Base-by-base conservation (phyloP, 2,888 invertebrate species). In the Platerodrilus igneus region DNA sequence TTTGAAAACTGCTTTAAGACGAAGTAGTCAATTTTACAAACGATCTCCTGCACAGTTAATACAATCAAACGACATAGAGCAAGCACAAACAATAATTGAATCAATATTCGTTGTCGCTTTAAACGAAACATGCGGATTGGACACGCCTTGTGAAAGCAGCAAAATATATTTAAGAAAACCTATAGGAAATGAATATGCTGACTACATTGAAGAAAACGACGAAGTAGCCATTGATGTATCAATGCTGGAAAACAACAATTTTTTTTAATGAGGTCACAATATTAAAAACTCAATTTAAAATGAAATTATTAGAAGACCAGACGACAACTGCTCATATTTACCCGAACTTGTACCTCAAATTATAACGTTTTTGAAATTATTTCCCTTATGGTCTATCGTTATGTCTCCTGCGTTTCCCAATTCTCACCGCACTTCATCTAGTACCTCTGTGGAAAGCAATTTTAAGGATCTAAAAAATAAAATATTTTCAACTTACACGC, bases 391-490 rank as follows among this genome's bases (percentile, higher is more conserved):
- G 37, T 33, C 41, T 11, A 17, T 19, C 6, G 16, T 47, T 17
- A 47, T 46, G 45, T 15, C 11, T n/a, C n/a, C n/a, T n/a, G n/a
- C 33, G 1, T 48, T 44, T 36, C 22, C 16, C 7, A 30, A 30
- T 16, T 28, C 30, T 17, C n/a, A 23, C 9, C 11, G 3, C 18
- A 48, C 31, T 16, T 25, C 22, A 10, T 33, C 28, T 25, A 48
- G 46, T 30, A 46, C 42, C 15, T 23, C 42, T 10, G 46, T 48
- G 10, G 48, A 42, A 33, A 47, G 41, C 22, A 38, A 36, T 30
- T 45, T 47, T 29, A 41, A 45, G 14, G 34, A 47, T 22, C 33
- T 38, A 3, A 48, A 42, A 25, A 47, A 41, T 31, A 11, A 31
- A 13, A 35, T 48, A 19, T 46, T 47, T 35, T 21, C 20, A 31